Base-by-base conservation (phyloP, 2,888 invertebrate genomes). In the Eilema depressum region DNA sequence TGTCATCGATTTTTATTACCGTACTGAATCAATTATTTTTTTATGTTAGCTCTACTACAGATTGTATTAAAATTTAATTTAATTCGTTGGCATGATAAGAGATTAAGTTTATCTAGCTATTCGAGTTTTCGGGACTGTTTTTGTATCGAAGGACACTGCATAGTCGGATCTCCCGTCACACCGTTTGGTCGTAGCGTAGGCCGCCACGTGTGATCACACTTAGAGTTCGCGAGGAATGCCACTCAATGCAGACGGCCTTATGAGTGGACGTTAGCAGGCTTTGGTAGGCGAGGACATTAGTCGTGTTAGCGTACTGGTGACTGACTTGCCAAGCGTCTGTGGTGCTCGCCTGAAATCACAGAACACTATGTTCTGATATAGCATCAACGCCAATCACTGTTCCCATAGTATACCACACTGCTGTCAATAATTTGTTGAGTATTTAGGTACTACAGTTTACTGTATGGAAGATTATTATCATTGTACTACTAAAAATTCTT, bases 31-130 rank as follows among this genome's bases (percentile, higher is more conserved):
- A 87, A 87, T 89, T 85, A 86, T 85, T 81, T 88, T 89, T 87
- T 88, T 85, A 86, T 85, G 86, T 77, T 80, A 73, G 75, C 78
- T 80, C 76, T 78, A 77, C 76, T 78, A 77, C 79, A 85, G 85
- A 88, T 89, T 89, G 85, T 86, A 86, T 85, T 89, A 88, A 87
- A 89, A 90, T 90, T 89, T 88, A 90, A 87, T 81, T 82, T 78
- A 80, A 84, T 85, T 79, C 83, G 76, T 83, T 78, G 75, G 69
- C 63, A 75, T 80, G 81, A 85, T 85, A 82, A 82, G 41, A 37
- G 3, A 37, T 14, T 79, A 77, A 74, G 75, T 82, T 82, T 82
- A 82, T 80, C 78, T 82, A 82, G 79, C 78, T 75, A 75, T 71
- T 75, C 68, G 75, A 75, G 82, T 80, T 85, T 82, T 77, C 74